Evolutionary conservation across 2,797 vertebrate genomes (phyloP).

Genomic region (Chanos chanos): DNA sequence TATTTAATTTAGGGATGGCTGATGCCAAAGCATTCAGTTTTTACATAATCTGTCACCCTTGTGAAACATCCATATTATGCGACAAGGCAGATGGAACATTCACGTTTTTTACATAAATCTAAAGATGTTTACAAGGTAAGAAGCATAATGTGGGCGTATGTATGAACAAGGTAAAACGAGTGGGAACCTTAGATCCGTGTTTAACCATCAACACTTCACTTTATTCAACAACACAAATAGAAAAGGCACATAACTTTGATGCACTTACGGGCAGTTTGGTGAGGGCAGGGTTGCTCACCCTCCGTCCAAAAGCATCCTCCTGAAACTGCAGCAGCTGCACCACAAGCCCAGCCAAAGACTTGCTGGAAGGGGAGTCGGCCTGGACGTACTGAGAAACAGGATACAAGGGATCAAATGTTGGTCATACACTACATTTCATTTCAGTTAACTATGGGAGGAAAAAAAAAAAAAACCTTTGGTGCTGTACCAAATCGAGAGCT

Average conservation of each 20-base stretch:
- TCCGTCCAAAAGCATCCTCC: constrained; percentile 94
- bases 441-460: neutral
- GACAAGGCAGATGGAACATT: too few relatives aligned
- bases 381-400: constrained; percentile 82
- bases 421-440: neutral
- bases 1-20: too few relatives aligned
- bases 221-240: neutral
- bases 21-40: too few relatives aligned
- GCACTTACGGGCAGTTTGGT: constrained; percentile 93
- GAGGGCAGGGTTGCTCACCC: constrained; percentile 96
- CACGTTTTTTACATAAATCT: too few relatives aligned
- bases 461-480: too few relatives aligned
- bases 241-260: neutral
- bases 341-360: constrained; percentile 88
- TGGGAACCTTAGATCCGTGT: too few relatives aligned
- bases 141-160: too few relatives aligned
- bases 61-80: too few relatives aligned
- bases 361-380: constrained; percentile 93
- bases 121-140: too few relatives aligned
- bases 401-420: neutral
- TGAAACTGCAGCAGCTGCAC: constrained; percentile 97
- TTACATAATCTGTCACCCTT: too few relatives aligned
- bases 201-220: neutral
- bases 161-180: too few relatives aligned
- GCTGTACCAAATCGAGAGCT: too few relatives aligned